Percentiles rank a stretch among this genome's conserved stretches.
phyloP scores from a whole-genome alignment of 2,797 vertebrate species.

The Semaprochilodus insignis region DNA sequence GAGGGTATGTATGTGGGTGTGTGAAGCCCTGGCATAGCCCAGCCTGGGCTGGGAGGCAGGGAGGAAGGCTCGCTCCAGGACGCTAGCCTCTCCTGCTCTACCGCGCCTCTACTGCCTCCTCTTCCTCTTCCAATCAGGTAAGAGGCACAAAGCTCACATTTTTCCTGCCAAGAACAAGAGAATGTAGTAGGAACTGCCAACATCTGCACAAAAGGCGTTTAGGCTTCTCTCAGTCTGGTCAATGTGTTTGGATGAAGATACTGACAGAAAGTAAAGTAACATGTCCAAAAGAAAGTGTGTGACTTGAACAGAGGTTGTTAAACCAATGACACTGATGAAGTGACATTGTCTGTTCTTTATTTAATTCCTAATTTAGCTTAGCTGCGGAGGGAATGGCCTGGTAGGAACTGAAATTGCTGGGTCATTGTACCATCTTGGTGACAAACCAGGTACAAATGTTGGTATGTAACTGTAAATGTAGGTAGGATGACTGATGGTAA shows the following conservation, averaged over 20 bases:
- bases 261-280: background rate
- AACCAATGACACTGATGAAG: too few species aligned
- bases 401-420: too few species aligned
- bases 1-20: conserved; percentile 54
- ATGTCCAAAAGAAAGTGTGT: background rate
- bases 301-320: too few species aligned
- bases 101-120: conserved; percentile 77
- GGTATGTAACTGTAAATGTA: too few species aligned
- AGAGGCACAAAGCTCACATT: conserved; percentile 54
- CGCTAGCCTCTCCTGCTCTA: conserved; percentile 68
- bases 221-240: background rate
- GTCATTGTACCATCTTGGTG: too few species aligned
- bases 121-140: conserved; percentile 84
- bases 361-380: too few species aligned
- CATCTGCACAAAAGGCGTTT: background rate
- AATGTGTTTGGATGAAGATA: background rate
- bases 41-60: conserved; percentile 80
- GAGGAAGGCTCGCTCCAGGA: conserved; percentile 74
- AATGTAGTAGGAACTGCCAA: background rate
- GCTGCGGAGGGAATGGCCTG: too few species aligned
- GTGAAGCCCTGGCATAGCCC: conserved; percentile 78
- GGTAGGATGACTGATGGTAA: too few species aligned
- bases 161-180: background rate
- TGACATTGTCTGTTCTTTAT: too few species aligned
- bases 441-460: too few species aligned